Evolutionary conservation across 2,797 vertebrate species (phyloP).

Genomic region (Enteromius argenteus): DNA sequence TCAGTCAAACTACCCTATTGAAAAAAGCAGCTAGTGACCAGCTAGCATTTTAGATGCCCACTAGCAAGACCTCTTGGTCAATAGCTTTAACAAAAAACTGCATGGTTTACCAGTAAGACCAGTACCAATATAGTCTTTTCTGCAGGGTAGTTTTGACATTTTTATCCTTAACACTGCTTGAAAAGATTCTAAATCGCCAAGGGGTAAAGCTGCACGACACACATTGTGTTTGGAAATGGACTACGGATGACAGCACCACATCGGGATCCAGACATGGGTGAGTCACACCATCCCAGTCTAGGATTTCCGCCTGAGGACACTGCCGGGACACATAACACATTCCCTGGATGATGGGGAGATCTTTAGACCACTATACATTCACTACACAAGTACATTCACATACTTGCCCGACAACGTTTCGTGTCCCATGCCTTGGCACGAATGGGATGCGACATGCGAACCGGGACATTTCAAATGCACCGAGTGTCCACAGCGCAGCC

Average conservation of each 20-base stretch:
- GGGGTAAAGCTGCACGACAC: slow-evolving; percentile 3
- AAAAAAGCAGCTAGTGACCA: background rate
- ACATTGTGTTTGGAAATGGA: slow-evolving; percentile 9
- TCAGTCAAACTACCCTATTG: slow-evolving; percentile 10
- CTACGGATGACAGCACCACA: background rate
- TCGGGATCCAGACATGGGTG: slow-evolving; percentile 25
- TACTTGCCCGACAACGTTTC: slow-evolving; percentile 65
- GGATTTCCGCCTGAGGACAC: slow-evolving; percentile 36
- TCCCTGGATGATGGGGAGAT: slow-evolving; percentile 32
- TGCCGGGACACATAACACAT: slow-evolving; percentile 10
- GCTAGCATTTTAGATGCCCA: background rate
- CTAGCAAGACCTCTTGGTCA: background rate
- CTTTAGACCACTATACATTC: slow-evolving; percentile 41
- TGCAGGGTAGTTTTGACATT: slow-evolving; percentile 31
- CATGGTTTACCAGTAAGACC: background rate
- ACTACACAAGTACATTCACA: slow-evolving; percentile 43
- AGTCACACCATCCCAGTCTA: slow-evolving; percentile 38
- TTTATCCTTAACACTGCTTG: background rate
- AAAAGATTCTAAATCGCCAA: background rate
- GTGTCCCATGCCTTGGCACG: slow-evolving; percentile 61
- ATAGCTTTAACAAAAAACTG: background rate
- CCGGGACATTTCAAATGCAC: slow-evolving; percentile 30
- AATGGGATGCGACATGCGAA: slow-evolving; percentile 43
- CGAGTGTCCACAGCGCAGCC: slow-evolving; percentile 12
- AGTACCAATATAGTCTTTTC: slow-evolving; percentile 12